Base-by-base conservation (phyloP, 2,888 invertebrate species). In the Rhamphomyia laevipes region DNA sequence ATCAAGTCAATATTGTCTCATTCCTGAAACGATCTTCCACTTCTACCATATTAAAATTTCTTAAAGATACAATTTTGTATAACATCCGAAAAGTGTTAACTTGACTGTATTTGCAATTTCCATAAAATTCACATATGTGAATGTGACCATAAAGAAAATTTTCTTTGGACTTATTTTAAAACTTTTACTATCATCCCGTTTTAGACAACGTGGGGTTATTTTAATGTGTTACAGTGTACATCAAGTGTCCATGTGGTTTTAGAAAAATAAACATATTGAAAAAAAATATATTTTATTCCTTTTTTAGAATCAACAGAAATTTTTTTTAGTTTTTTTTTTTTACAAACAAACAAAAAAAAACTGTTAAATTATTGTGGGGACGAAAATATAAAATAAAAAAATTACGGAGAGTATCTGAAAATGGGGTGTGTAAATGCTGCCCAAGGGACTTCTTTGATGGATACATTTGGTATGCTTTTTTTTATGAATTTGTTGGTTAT, bases 371-470 rank as follows among this genome's bases (percentile, higher is more conserved):
- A 21, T 21, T 4, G 21, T 21, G 13, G 3, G 33, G 33, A 33
- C 5, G 33, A 33, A 13, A 6, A 13, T 33, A 11, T 16, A 38
- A 38, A 40, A 40, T 1, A 40, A 40, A 18, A 40, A 7, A 40
- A 40, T 12, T 40, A 10, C 18, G 40, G 18, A 31, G 51, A 46
- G 55, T 55, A 55, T 56, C 59, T 59, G 63, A 56, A 61, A 66
- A 66, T 66, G 65, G 65, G 65, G 65, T 66, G 65, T 27, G 66
- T 59, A 63, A 66, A 66, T 66, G 67, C 65, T 61, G 63, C 65
- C 66, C 67, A 63, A 58, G 65, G 65, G 65, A 66, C 66, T 63
- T 60, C 59, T 65, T 59, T 65, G 66, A 66, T 62, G 65, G 65
- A 66, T 66, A 66, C 66, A 63, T 51, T 52, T 52, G 50, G 23